Percentiles rank a stretch among this genome's conserved stretches.
phyloP scores from a whole-genome alignment of 2,113 vertebrate genomes.

The Hydrolagus affinis region DNA sequence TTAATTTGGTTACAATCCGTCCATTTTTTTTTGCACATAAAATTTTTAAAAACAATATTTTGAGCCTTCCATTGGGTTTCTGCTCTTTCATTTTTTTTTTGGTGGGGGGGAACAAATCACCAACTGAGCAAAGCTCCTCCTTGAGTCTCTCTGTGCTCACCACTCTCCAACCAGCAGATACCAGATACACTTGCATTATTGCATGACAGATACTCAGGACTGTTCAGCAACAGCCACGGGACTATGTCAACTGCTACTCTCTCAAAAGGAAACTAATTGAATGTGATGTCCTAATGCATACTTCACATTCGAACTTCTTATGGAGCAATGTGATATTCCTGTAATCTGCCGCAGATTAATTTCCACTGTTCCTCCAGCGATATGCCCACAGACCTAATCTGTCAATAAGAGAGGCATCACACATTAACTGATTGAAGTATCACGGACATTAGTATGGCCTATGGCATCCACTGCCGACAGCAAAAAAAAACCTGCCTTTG shows the following conservation, averaged over 20 bases:
- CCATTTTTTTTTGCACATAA: background rate
- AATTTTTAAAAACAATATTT: background rate
- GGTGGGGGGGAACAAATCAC: background rate
- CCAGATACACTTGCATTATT: background rate
- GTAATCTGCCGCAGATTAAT: background rate
- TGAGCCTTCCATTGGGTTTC: background rate
- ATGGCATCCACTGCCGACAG: too few species aligned
- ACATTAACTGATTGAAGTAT: background rate
- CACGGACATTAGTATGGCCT: background rate
- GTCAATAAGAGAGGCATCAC: background rate
- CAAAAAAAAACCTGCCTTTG: too few species aligned
- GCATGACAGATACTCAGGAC: background rate
- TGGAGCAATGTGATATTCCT: background rate
- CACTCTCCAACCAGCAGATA: background rate
- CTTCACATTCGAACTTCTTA: background rate
- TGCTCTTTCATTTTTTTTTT: background rate
- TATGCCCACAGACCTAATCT: conserved; percentile 4
- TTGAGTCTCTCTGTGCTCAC: background rate
- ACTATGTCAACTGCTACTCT: conserved; percentile 1
- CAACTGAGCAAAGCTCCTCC: background rate
- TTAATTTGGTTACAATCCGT: background rate
- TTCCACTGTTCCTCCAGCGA: background rate
- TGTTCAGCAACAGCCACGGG: background rate
- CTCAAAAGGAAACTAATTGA: background rate
- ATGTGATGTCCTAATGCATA: background rate